These are phyloP conservation scores for Chymomyza costata DNA, from an alignment of 1,140 invertebrate species.

Conservation along the genomic window DNA sequence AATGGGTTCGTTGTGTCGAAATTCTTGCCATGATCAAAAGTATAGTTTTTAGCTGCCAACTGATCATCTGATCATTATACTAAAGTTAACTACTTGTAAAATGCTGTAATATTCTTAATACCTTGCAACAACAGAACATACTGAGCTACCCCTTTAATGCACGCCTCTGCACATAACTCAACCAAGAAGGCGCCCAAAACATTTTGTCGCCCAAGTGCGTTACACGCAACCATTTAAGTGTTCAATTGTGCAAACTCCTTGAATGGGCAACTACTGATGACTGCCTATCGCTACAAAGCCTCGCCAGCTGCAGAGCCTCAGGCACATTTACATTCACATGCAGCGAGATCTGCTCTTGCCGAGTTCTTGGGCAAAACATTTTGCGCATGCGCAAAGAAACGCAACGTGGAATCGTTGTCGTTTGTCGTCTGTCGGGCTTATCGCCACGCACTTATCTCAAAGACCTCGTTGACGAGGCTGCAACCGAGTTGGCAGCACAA, in stretches of 20 bases:
- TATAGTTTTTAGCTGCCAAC: too few relatives aligned
- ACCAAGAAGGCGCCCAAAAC: constrained; percentile 25
- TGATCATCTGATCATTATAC: too few relatives aligned
- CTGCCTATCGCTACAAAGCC: constrained; percentile 14
- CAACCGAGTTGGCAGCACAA: not conserved
- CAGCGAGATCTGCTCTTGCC: too few relatives aligned
- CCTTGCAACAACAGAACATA: too few relatives aligned
- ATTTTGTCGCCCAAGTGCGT: constrained; percentile 36
- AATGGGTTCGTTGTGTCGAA: too few relatives aligned
- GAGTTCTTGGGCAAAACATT: constrained; percentile 6
- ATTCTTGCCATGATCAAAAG: too few relatives aligned
- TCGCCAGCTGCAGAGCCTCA: constrained; percentile 3
- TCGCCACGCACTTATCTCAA: constrained; percentile 67
- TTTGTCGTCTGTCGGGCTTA: constrained; percentile 55
- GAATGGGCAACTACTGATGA: constrained; percentile 35
- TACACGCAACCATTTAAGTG: constrained; percentile 51
- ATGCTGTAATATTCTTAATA: too few relatives aligned
- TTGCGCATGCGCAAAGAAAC: constrained; percentile 58
- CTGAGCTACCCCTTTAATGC: constrained; percentile 28
- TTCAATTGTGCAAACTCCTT: constrained; percentile 59
- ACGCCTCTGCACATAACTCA: constrained; percentile 35
- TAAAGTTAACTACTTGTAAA: too few relatives aligned
- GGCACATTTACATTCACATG: too few relatives aligned
- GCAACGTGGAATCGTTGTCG: constrained; percentile 60
- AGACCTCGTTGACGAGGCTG: constrained; percentile 23